Evolutionary conservation across 2,888 invertebrate genomes (phyloP).

Genomic region (Peribatodes rhomboidaria): DNA sequence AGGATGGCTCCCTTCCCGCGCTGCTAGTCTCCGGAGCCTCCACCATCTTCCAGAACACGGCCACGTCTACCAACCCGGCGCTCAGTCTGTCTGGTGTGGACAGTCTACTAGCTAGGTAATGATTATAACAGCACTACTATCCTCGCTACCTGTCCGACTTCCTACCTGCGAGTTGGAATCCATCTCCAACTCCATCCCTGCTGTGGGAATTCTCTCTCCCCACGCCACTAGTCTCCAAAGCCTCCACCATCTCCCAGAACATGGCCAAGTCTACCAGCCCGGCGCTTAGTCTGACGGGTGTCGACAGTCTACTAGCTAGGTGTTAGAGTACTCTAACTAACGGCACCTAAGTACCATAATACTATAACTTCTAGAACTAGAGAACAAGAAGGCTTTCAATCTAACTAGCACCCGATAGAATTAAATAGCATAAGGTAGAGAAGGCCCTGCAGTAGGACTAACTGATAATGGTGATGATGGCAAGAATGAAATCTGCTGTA

Average conservation of each 20-base stretch:
- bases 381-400: too few species aligned
- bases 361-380: too few species aligned
- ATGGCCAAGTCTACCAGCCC: slow-evolving; percentile 64
- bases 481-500: neutral
- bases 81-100: slow-evolving; percentile 67
- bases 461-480: neutral
- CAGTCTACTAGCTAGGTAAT: slow-evolving; percentile 53
- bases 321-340: too few species aligned
- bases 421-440: too few species aligned
- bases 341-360: too few species aligned
- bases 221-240: slow-evolving; percentile 77
- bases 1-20: slow-evolving; percentile 78
- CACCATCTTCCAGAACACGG: slow-evolving; percentile 76
- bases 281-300: slow-evolving; percentile 62
- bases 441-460: too few species aligned
- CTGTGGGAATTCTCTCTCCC: slow-evolving; percentile 79
- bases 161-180: slow-evolving; percentile 88
- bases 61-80: slow-evolving; percentile 59
- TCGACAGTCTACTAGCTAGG: slow-evolving; percentile 60
- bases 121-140: neutral
- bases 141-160: too few species aligned
- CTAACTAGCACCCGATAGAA: too few species aligned
- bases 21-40: slow-evolving; percentile 79
- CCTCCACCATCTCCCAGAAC: slow-evolving; percentile 77
- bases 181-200: slow-evolving; percentile 86